These are phyloP conservation scores for Entelurus aequoreus DNA, from an alignment of 2,113 vertebrate species.

Conservation along the genomic window DNA sequence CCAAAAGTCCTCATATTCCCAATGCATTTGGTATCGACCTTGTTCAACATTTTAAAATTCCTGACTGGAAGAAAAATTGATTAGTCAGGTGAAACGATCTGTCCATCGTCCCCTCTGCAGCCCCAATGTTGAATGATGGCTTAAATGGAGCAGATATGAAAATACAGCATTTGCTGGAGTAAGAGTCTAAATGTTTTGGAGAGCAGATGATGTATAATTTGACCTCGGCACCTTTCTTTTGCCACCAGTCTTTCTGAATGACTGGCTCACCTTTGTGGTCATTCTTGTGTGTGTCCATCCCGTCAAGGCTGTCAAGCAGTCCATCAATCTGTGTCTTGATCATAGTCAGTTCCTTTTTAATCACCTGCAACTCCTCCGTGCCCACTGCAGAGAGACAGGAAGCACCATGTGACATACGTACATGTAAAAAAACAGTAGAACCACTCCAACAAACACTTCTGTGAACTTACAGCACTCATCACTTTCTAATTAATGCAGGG, in stretches of 20 bases:
- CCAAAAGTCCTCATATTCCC: constrained; percentile 10
- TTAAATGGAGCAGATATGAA: constrained; percentile 47
- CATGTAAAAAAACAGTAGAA: constrained; percentile 1
- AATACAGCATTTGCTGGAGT: constrained; percentile 23
- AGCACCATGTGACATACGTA: not conserved
- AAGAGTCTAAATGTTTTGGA: constrained; percentile 38
- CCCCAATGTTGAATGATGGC: constrained; percentile 29
- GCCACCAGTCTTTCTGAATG: constrained; percentile 44
- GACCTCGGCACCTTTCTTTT: constrained; percentile 10
- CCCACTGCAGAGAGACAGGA: constrained; percentile 60
- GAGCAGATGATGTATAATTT: constrained; percentile 41
- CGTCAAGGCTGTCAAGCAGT: constrained; percentile 81
- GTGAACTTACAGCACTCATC: too few relatives aligned
- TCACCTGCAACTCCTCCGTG: constrained; percentile 79
- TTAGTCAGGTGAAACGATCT: constrained; percentile 33
- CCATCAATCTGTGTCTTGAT: constrained; percentile 88
- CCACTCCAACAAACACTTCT: not conserved
- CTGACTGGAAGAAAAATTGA: constrained; percentile 41
- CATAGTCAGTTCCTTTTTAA: constrained; percentile 82
- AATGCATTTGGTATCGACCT: constrained; percentile 3
- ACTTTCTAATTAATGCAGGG: too few relatives aligned
- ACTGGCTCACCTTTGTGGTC: constrained; percentile 64
- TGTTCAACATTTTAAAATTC: constrained; percentile 25
- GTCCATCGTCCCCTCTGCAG: constrained; percentile 13
- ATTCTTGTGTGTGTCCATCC: constrained; percentile 75